These are phyloP conservation scores for Sebastes vulpes DNA, from an alignment of 2,797 vertebrate genomes.

Conservation along the genomic window DNA sequence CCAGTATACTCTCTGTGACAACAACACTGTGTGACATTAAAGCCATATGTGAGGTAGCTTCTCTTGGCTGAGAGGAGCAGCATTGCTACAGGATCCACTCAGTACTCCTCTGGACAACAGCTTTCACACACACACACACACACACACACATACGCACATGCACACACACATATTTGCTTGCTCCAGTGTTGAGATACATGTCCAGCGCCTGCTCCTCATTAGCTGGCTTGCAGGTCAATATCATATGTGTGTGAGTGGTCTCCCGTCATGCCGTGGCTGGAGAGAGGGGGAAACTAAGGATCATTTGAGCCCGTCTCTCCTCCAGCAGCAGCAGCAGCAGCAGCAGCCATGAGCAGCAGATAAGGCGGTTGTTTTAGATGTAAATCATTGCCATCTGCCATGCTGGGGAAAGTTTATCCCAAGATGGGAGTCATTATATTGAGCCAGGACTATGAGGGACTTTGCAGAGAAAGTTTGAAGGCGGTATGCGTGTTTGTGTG, in stretches of 20 bases:
- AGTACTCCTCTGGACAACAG: not conserved
- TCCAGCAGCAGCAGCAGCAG: constrained; percentile 45
- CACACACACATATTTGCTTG: not conserved
- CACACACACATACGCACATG: not conserved
- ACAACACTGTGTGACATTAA: not conserved
- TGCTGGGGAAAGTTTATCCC: constrained; percentile 37
- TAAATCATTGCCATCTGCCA: constrained; percentile 78
- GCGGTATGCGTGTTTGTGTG: no score
- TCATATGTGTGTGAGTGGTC: constrained; percentile 53
- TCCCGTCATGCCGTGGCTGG: constrained; percentile 61
- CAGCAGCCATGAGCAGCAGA: constrained; percentile 63
- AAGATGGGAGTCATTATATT: constrained; percentile 40
- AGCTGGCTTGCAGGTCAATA: constrained; percentile 71
- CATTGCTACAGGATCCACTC: not conserved
- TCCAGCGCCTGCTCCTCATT: constrained; percentile 67
- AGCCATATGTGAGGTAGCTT: not conserved
- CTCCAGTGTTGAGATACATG: constrained; percentile 37
- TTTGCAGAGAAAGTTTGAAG: constrained; percentile 46
- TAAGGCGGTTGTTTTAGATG: constrained; percentile 61
- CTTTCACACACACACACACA: not conserved
- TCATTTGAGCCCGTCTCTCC: constrained; percentile 39
- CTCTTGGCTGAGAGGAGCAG: not conserved
- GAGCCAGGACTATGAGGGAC: constrained; percentile 19
- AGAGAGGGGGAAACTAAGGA: not conserved
- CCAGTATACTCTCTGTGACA: not conserved